Conservation (phyloP, 1,140 invertebrate genomes). For the Ephestia elutella region DNA sequence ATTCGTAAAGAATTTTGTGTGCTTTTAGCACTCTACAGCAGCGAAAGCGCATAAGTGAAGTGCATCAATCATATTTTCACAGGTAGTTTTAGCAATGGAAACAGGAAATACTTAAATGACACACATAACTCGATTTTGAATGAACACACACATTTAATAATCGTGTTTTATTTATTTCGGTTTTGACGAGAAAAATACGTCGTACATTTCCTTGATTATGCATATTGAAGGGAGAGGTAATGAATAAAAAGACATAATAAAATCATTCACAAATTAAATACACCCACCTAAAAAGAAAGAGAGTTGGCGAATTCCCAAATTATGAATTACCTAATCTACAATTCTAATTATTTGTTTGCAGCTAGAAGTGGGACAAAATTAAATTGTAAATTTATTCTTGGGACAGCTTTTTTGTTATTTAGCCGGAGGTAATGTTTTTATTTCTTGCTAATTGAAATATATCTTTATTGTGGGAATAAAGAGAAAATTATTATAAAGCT, state of each 20-base stretch:
- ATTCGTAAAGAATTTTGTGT: background rate
- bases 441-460: constrained; percentile 11
- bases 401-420: constrained; percentile 52
- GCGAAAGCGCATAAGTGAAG: background rate
- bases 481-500: background rate
- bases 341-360: constrained; percentile 61
- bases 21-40: background rate
- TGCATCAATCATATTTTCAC: too few species aligned
- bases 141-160: too few species aligned
- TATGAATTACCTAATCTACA: constrained; percentile 57
- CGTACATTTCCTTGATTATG: background rate
- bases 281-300: constrained; percentile 21
- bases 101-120: too few species aligned
- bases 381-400: constrained; percentile 60
- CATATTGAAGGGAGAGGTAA: background rate
- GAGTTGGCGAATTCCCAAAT: constrained; percentile 34
- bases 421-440: constrained; percentile 26
- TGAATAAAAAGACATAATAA: constrained; percentile 8
- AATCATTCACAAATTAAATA: constrained; percentile 11
- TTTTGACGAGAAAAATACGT: background rate
- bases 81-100: too few species aligned
- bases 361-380: constrained; percentile 38
- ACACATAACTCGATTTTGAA: too few species aligned
- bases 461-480: constrained; percentile 3
- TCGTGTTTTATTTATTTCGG: too few species aligned